Percentiles rank a stretch among this genome's conserved stretches.
phyloP scores from a whole-genome alignment of 2,888 invertebrate species.

The Cephus pygmeus region DNA sequence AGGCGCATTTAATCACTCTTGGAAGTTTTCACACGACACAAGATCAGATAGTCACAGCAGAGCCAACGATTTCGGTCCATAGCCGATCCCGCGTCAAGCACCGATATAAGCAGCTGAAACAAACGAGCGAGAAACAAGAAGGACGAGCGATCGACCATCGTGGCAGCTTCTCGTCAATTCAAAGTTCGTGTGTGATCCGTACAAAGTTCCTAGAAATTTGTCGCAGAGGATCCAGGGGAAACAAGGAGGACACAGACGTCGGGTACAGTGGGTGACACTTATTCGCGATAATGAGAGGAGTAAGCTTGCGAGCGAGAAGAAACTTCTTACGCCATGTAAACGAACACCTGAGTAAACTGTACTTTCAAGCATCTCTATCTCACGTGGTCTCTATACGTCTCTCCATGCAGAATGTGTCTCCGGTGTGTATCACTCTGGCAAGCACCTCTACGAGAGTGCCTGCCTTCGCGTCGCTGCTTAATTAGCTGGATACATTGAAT shows the following conservation, averaged over 20 bases:
- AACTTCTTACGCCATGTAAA: not conserved
- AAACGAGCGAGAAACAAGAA: not conserved
- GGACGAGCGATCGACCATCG: not conserved
- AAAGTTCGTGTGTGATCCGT: not conserved
- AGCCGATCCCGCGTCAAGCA: not conserved
- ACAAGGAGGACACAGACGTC: not conserved
- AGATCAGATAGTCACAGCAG: not conserved
- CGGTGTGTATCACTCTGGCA: not conserved
- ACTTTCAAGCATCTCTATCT: not conserved
- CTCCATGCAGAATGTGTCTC: not conserved
- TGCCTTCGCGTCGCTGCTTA: constrained; percentile 40
- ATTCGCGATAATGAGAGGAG: not conserved
- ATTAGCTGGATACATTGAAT: constrained; percentile 53
- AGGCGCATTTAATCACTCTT: not conserved
- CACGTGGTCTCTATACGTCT: not conserved
- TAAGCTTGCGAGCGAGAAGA: not conserved
- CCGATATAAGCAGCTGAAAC: not conserved
- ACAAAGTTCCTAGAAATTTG: not conserved
- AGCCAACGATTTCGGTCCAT: not conserved
- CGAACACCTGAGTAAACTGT: not conserved
- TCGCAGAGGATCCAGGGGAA: not conserved
- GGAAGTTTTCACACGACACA: not conserved
- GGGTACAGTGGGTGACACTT: not conserved
- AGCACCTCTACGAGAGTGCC: not conserved
- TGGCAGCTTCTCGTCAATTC: not conserved